These are phyloP conservation scores for Bellardia pandia DNA, from an alignment of 2,888 invertebrate species.

Conservation along the genomic window DNA sequence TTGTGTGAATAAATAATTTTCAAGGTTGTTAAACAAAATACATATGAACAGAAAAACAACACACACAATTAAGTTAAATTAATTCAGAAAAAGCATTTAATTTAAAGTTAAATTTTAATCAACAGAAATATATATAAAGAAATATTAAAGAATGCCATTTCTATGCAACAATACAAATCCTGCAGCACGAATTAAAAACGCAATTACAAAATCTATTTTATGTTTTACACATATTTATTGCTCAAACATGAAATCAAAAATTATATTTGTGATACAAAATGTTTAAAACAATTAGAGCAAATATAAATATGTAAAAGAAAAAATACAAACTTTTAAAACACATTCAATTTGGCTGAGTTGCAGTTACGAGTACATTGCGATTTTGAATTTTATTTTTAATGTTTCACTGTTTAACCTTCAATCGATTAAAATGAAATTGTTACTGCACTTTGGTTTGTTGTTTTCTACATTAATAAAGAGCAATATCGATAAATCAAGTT, in stretches of 20 bases:
- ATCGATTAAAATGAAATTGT: constrained; percentile 45
- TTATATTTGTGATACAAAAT: constrained; percentile 45
- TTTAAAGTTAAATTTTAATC: constrained; percentile 19
- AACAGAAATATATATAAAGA: constrained; percentile 22
- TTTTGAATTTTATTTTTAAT: constrained; percentile 9
- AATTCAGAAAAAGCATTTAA: constrained; percentile 34
- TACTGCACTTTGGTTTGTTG: constrained; percentile 30
- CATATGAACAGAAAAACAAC: not conserved
- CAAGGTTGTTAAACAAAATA: constrained; percentile 60
- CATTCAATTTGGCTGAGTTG: constrained; percentile 29
- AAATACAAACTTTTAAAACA: not conserved
- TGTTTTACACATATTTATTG: constrained; percentile 37
- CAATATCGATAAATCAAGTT: constrained; percentile 36
- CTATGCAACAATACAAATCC: constrained; percentile 50
- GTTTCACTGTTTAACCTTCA: constrained; percentile 61
- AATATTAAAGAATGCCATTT: constrained; percentile 51
- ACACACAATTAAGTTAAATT: constrained; percentile 44
- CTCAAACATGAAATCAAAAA: constrained; percentile 54
- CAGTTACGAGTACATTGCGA: not conserved
- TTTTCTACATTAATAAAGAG: constrained; percentile 18
- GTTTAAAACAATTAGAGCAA: constrained; percentile 60
- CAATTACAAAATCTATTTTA: constrained; percentile 44
- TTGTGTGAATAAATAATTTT: constrained; percentile 62
- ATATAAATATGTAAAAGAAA: constrained; percentile 20
- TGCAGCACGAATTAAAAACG: constrained; percentile 23